Base-by-base conservation (phyloP, 2,113 vertebrate genomes). In the Neolamprologus fasciatus region DNA sequence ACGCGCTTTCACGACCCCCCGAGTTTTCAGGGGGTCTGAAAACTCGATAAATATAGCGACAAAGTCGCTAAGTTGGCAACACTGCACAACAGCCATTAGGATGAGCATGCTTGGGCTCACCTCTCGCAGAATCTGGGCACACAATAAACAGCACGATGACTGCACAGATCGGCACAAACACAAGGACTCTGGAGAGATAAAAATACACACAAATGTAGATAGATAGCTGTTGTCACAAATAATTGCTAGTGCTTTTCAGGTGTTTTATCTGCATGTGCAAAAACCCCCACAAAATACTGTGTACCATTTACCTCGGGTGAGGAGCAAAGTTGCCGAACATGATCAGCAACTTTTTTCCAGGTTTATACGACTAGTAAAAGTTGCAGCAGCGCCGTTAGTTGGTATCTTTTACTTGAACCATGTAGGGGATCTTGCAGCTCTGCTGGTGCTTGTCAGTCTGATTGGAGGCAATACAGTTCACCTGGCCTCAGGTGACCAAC, bases 401-500 rank as follows among this genome's bases (percentile, higher is more conserved):
- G 12, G n/a, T 68, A 57, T 35, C 19, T 63, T 51, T 85, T 26
- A 21, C 45, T 47, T 58, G 61, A 76, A 40, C 45, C n/a, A 16
- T 8, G 37, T 23, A 26, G n/a, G 21, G 50, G 26, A 71, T 50
- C 51, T 68, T 37, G 26, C 51, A 57, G 63, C 79, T 47, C 82
- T 81, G 42, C 53, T 88, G 89, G 71, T 81, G 88, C 50, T 42
- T 40, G 76, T 21, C 87, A 82, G 66, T 81, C 85, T 94, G 85
- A 95, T 94, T 95, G 89, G 83, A 80, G 73, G 26, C 23, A 93
- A 95, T 84, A 9, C 37, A 35, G n/a, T 85, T 90, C 95, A 95
- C 91, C 93, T 95, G 94, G 81, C 28, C 3, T 35, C 33, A 61
- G 54, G 21, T 53, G 16, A 61, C 2, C 13, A 73, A 57, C 81